Percentiles rank a stretch among this genome's conserved stretches.
phyloP scores from a whole-genome alignment of 2,113 vertebrate species.

The Muscicapa adusta region DNA sequence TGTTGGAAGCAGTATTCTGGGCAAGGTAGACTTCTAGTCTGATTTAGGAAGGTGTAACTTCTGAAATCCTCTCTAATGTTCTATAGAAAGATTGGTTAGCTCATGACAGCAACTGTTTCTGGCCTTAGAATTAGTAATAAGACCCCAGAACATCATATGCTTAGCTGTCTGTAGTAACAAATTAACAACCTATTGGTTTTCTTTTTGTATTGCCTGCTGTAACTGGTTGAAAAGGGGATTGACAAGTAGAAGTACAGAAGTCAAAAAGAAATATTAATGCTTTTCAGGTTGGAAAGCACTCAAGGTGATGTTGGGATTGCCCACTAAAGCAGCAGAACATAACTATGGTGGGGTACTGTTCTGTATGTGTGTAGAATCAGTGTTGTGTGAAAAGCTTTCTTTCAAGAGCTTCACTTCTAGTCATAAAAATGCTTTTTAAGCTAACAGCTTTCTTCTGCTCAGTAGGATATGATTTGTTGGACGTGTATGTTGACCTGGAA shows the following conservation, averaged over 20 bases:
- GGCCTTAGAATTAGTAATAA: not conserved
- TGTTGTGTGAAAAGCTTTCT: not conserved
- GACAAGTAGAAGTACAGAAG: not conserved
- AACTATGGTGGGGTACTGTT: not conserved
- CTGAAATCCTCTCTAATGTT: not conserved
- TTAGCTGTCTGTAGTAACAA: not conserved
- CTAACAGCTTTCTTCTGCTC: slow-evolving; percentile 41
- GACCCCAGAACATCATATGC: not conserved
- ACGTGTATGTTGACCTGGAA: slow-evolving; percentile 36
- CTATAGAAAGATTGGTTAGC: not conserved
- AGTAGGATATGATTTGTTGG: slow-evolving; percentile 48
- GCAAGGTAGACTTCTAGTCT: not conserved
- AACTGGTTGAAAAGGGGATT: not conserved
- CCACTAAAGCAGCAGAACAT: not conserved
- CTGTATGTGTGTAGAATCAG: not conserved
- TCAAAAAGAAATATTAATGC: not conserved
- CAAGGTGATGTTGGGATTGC: not conserved
- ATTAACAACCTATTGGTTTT: not conserved
- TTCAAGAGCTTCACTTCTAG: not conserved
- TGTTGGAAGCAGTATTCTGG: not conserved
- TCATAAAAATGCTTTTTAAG: slow-evolving; percentile 24
- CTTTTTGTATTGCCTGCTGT: not conserved
- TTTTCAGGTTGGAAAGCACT: not conserved
- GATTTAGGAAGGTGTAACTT: not conserved
- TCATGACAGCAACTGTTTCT: not conserved